phyloP scores from a whole-genome alignment of 1,140 invertebrate genomes.

The Drosophila tani region DNA sequence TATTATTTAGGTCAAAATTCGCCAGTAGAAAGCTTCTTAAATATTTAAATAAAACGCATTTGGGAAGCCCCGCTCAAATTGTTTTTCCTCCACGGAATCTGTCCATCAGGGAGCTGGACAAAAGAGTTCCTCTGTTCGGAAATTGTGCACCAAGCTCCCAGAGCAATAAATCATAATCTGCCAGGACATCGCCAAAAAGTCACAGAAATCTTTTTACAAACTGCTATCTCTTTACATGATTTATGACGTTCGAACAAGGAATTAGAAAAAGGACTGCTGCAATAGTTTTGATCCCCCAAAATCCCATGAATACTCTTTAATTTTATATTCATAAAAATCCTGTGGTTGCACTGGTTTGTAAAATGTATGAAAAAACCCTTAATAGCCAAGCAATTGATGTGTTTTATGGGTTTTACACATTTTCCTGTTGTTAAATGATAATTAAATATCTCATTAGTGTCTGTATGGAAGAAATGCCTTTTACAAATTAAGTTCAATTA shows the following conservation, averaged over 20 bases:
- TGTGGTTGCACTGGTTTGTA: not conserved
- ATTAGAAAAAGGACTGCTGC: slow-evolving; percentile 2
- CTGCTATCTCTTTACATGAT: slow-evolving; percentile 22
- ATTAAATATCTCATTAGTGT: not conserved
- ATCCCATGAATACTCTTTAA: not conserved
- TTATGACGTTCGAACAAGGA: slow-evolving; percentile 5
- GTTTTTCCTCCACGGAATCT: not conserved
- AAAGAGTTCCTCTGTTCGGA: not conserved
- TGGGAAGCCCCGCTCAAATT: not conserved
- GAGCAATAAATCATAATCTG: slow-evolving; percentile 47
- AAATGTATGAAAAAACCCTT: not conserved
- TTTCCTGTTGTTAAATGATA: no score
- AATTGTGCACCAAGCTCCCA: slow-evolving; percentile 1
- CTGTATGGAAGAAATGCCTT: not conserved
- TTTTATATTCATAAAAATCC: not conserved
- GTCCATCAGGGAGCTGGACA: slow-evolving; percentile 6
- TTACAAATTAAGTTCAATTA: not conserved
- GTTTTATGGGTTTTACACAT: not conserved
- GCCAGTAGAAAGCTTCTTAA: slow-evolving; percentile 1
- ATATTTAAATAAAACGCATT: slow-evolving; percentile 32
- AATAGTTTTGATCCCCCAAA: not conserved
- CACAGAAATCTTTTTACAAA: not conserved
- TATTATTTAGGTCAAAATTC: slow-evolving; percentile 20
- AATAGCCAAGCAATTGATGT: not conserved
- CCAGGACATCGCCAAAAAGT: slow-evolving; percentile 28